Conservation (phyloP, 2,113 vertebrate genomes). For the Ahaetulla prasina region DNA sequence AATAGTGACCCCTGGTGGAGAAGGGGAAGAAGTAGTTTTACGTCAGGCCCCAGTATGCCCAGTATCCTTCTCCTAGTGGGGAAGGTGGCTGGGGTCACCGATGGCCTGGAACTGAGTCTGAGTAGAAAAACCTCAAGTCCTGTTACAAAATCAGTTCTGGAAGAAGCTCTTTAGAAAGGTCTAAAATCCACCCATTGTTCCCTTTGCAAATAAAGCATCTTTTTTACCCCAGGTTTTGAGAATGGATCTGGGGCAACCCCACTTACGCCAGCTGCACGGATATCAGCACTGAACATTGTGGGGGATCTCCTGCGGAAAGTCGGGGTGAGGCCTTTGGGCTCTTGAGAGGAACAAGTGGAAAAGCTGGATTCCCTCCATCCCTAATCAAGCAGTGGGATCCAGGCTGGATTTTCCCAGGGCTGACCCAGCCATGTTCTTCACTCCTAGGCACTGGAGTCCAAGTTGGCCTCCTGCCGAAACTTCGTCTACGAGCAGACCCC, state of each 20-base stretch:
- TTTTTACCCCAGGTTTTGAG: conserved; percentile 66
- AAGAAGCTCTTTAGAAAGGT: not conserved
- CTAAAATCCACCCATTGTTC: rapidly evolving
- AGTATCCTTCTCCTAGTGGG: not conserved
- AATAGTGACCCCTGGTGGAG: not conserved
- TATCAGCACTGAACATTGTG: conserved; percentile 95
- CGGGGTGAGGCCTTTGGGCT: conserved; percentile 75
- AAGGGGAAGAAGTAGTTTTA: not conserved
- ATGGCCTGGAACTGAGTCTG: not conserved
- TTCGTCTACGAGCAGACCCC: conserved; percentile 86
- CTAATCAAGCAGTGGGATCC: not conserved
- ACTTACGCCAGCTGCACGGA: conserved; percentile 90
- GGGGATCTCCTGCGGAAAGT: conserved; percentile 96
- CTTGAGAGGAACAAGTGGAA: not conserved
- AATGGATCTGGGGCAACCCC: conserved; percentile 80
- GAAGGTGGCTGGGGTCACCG: too few relatives aligned
- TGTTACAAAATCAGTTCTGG: not conserved
- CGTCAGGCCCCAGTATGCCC: not conserved
- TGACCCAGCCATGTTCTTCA: not conserved
- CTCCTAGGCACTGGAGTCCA: conserved; percentile 89
- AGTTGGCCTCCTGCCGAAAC: conserved; percentile 93
- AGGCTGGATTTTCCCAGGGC: not conserved
- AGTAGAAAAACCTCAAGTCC: not conserved
- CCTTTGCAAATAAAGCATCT: not conserved
- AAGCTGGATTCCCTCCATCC: not conserved